Percentiles rank a stretch among this genome's conserved stretches.
These are phyloP conservation scores for Columba janthina DNA, from an alignment of 2,113 vertebrate species.

Conservation along the genomic window DNA sequence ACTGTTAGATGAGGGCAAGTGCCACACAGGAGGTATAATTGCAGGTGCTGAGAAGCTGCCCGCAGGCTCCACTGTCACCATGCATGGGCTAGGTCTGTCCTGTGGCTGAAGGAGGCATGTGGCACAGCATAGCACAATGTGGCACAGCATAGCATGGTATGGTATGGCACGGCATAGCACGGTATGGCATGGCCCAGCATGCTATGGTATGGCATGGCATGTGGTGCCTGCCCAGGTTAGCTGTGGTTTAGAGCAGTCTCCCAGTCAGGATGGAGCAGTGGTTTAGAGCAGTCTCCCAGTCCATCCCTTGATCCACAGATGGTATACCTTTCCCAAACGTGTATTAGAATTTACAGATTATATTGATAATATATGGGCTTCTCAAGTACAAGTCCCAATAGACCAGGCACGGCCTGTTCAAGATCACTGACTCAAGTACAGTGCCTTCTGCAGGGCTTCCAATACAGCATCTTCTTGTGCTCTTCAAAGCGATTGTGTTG, in stretches of 20 bases:
- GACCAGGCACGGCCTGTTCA: accelerated
- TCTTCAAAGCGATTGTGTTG: accelerated
- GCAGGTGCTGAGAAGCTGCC: not conserved
- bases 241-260: not conserved
- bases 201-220: too few species aligned
- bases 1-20: not conserved
- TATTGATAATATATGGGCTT: not conserved
- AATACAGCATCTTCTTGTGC: not conserved
- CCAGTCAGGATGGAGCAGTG: accelerated
- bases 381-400: not conserved
- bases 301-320: not conserved
- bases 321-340: not conserved
- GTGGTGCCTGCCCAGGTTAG: accelerated
- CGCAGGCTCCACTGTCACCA: accelerated
- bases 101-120: accelerated
- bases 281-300: not conserved
- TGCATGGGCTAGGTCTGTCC: accelerated
- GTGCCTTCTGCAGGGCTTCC: not conserved
- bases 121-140: accelerated
- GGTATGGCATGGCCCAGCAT: not conserved
- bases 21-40: not conserved
- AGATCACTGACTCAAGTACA: not conserved
- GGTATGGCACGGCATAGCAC: not conserved
- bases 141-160: too few species aligned
- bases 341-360: not conserved